Evolutionary conservation across 2,888 invertebrate genomes (phyloP).

Genomic region (Mycalesis mineus): DNA sequence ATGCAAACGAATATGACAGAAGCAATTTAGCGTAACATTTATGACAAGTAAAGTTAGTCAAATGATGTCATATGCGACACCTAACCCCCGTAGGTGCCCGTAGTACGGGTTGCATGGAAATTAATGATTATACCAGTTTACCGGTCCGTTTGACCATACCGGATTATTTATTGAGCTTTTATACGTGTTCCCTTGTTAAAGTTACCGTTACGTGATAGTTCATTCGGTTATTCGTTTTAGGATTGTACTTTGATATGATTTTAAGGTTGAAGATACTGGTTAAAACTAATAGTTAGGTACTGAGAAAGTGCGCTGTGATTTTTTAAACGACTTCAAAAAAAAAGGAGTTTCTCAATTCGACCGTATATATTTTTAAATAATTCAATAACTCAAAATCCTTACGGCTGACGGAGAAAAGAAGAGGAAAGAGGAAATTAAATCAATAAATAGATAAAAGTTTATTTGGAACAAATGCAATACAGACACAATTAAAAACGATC

Average conservation of each 20-base stretch:
- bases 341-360: too few species aligned
- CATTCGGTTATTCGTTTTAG: background rate
- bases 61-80: conserved; percentile 1
- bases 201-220: background rate
- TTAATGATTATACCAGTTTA: conserved; percentile 7
- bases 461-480: too few species aligned
- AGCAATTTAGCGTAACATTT: conserved; percentile 9
- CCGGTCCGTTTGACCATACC: conserved; percentile 4
- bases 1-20: conserved; percentile 9
- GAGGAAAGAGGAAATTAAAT: too few species aligned
- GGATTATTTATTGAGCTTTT: conserved; percentile 4
- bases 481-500: too few species aligned
- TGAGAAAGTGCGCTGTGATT: too few species aligned
- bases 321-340: too few species aligned
- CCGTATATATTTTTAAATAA: too few species aligned
- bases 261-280: too few species aligned
- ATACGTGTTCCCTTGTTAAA: background rate
- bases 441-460: too few species aligned
- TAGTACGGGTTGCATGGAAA: conserved; percentile 6
- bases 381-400: too few species aligned
- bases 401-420: too few species aligned
- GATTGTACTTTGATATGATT: background rate
- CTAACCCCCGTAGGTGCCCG: conserved; percentile 4
- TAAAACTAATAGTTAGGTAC: too few species aligned
- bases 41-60: conserved; percentile 4